Conservation (phyloP, 2,113 vertebrate species). For the Chloebia gouldiae region DNA sequence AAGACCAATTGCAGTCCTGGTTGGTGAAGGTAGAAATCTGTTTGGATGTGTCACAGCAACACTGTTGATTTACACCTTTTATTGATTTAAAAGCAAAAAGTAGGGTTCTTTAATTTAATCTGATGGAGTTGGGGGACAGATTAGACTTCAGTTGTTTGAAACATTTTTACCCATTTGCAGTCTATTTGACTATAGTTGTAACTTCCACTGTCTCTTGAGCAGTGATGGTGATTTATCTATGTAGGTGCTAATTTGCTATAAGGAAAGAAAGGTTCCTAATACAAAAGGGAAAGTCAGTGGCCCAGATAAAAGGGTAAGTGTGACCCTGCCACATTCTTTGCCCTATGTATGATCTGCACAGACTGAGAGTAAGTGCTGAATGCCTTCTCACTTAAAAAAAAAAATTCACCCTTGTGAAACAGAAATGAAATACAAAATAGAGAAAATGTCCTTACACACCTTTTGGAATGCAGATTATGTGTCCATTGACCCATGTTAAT, state of each 20-base stretch:
- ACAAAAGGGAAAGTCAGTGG: not conserved
- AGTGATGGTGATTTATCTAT: not conserved
- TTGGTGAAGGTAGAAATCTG: not conserved
- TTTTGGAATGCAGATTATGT: conserved; percentile 11
- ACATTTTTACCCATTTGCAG: not conserved
- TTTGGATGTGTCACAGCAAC: not conserved
- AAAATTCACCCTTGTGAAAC: not conserved
- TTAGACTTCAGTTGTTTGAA: not conserved
- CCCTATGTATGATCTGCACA: not conserved
- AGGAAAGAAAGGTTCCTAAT: not conserved
- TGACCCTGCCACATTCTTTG: not conserved
- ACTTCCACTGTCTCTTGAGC: not conserved
- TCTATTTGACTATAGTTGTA: not conserved
- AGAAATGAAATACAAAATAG: not conserved
- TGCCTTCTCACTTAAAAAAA: not conserved
- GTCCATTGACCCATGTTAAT: not conserved
- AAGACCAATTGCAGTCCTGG: not conserved
- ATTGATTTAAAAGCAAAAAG: not conserved
- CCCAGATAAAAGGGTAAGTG: not conserved
- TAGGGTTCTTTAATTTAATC: not conserved
- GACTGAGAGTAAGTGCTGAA: not conserved
- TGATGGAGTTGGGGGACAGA: not conserved
- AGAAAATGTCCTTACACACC: not conserved
- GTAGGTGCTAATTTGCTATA: not conserved
- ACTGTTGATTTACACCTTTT: not conserved